Evolutionary conservation across 1,140 invertebrate species (phyloP).

Genomic region (Solenopsis invicta): DNA sequence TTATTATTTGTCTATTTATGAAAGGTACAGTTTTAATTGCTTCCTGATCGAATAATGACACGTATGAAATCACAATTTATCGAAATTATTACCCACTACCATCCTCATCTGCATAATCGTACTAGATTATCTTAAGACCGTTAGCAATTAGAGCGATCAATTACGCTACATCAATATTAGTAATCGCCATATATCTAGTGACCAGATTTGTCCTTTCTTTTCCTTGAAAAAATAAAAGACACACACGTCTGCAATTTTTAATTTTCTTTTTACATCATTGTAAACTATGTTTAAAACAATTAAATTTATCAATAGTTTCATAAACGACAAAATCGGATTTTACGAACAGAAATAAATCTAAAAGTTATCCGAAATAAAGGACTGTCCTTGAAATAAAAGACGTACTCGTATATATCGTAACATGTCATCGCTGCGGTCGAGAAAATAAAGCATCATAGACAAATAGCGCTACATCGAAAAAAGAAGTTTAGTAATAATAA

Average conservation of each 20-base stretch:
- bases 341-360: too few species aligned
- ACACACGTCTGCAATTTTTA: too few species aligned
- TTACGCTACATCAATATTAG: background rate
- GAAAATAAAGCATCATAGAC: conserved; percentile 26
- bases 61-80: background rate
- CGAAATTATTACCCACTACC: background rate
- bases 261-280: too few species aligned
- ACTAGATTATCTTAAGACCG: background rate
- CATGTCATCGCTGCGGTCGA: conserved; percentile 8
- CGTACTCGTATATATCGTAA: conserved; percentile 2
- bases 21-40: conserved; percentile 4
- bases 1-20: background rate
- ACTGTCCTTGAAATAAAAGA: too few species aligned
- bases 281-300: too few species aligned
- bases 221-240: too few species aligned
- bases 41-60: background rate
- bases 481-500: too few species aligned
- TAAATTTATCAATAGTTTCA: too few species aligned
- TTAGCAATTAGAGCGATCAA: conserved; percentile 4
- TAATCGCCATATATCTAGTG: background rate
- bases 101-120: background rate
- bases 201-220: too few species aligned
- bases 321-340: too few species aligned
- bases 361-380: too few species aligned
- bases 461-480: background rate